Base-by-base conservation (phyloP, 1,140 invertebrate genomes). In the Habropoda laboriosa region DNA sequence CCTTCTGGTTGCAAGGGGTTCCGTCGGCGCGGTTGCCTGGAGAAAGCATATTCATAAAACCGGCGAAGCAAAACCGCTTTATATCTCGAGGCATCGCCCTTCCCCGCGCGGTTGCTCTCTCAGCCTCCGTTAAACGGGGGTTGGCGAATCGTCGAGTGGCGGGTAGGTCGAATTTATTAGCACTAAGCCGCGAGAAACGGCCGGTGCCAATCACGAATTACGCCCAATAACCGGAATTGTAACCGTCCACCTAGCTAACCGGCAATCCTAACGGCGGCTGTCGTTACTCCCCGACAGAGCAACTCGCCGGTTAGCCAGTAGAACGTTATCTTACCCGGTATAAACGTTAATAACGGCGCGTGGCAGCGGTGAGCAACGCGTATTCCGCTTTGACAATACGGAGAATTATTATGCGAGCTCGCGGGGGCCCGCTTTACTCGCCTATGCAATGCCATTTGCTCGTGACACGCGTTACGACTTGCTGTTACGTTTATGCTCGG, bases 1-100 rank as follows among this genome's bases (percentile, higher is more conserved):
- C 71, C 63, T 72, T 71, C 71, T 57, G 66, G 64, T n/a, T 16
- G 68, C 49, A 80, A 86, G 76, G 85, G 84, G 79, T 51, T 35
- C 35, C 24, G 58, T 35, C 24, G 77, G 30, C 49, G 49, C 57
- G 16, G 71, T 76, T 60, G 64, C 64, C 21, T n/a, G 51, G 75
- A 86, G 87, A 90, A 92, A 92, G 91, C 90, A 92, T 92, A 92
- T 92, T 92, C 91, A 90, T 92, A 92, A 92, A 92, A 92, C 87
- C 87, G 88, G 78, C 87, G 88, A 86, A 91, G 89, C 91, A 90
- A 91, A 86, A 89, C 91, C 90, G 91, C 90, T 92, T 90, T 92
- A 92, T 92, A 89, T 89, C 89, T 86, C 78, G 80, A 72, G 72
- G 42, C 72, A n/a, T 75, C 47, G 71, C 80, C 85, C 81, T 72